A percentile compares a stretch with the other conserved stretches of the same genome.
Conservation (phyloP, 2,888 invertebrate genomes). For the Amaurobius ferox region DNA sequence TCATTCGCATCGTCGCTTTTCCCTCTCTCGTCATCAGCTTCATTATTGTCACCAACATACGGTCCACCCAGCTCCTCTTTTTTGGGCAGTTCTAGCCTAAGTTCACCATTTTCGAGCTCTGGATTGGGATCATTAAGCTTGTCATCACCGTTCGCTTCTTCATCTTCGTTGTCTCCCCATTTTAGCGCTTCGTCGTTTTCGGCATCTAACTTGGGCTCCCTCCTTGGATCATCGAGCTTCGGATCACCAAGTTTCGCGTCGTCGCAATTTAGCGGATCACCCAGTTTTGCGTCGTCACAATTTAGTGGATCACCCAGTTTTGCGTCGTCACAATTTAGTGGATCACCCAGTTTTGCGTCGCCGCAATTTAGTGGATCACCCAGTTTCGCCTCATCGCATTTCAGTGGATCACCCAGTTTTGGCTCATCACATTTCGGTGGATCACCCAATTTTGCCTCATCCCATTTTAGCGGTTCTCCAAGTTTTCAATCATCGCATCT, state of each 20-base stretch:
- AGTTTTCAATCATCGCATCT: background rate
- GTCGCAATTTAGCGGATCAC: too few species aligned
- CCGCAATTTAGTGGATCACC: too few species aligned
- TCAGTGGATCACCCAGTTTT: background rate
- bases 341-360: background rate
- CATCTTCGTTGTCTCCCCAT: background rate
- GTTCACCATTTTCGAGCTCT: constrained; percentile 8
- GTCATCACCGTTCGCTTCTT: background rate
- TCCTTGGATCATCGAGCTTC: constrained; percentile 10
- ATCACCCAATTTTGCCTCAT: background rate
- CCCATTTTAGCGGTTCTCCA: background rate
- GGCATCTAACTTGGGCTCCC: background rate
- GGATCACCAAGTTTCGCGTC: background rate
- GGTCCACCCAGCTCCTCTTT: background rate
- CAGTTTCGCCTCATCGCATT: constrained; percentile 18
- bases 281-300: too few species aligned
- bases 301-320: too few species aligned
- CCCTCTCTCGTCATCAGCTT: constrained; percentile 21
- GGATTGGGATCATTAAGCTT: background rate
- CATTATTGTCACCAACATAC: background rate
- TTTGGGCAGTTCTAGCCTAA: background rate
- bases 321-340: background rate
- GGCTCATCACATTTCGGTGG: constrained; percentile 19
- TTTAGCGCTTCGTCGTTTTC: constrained; percentile 17
- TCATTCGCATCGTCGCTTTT: constrained; percentile 30